Percentiles rank a stretch among this genome's conserved stretches.
phyloP scores from a whole-genome alignment of 2,797 vertebrate species.

The Parambassis ranga region DNA sequence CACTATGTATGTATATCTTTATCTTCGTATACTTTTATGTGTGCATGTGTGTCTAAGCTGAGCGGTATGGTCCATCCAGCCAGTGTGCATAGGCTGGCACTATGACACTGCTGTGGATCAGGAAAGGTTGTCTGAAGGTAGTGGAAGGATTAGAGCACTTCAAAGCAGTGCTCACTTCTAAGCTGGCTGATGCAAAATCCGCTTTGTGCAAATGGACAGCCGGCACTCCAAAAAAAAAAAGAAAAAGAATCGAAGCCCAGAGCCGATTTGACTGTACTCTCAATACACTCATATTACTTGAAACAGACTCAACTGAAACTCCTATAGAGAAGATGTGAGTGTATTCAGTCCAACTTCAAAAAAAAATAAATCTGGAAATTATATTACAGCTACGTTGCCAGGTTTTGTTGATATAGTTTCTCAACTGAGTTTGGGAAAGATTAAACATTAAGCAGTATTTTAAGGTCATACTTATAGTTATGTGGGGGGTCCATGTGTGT shows the following conservation, averaged over 20 bases:
- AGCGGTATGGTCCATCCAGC: conserved; percentile 22
- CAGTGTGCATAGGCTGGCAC: conserved; percentile 38
- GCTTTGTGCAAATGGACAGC: conserved; percentile 74
- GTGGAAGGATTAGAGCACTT: conserved; percentile 79
- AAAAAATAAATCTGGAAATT: conserved; percentile 1
- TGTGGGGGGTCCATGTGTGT: background rate
- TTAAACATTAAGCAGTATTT: background rate
- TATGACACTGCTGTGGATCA: conserved; percentile 54
- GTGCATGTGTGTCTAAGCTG: conserved; percentile 5
- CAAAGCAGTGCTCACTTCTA: conserved; percentile 77
- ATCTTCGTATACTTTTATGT: background rate
- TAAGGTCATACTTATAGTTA: background rate
- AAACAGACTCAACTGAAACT: conserved; percentile 24
- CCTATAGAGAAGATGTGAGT: background rate
- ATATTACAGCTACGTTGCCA: no score
- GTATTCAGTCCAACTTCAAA: background rate
- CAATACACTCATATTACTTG: conserved; percentile 29
- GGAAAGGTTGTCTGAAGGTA: conserved; percentile 79
- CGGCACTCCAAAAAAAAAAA: conserved; percentile 49
- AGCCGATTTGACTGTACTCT: conserved; percentile 40
- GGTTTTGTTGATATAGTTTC: background rate
- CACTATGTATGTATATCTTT: background rate
- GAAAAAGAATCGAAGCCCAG: conserved; percentile 24
- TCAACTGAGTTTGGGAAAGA: no score
- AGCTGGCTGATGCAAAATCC: conserved; percentile 79